phyloP scores from a whole-genome alignment of 2,888 invertebrate genomes.

The Polydrusus tereticollis region DNA sequence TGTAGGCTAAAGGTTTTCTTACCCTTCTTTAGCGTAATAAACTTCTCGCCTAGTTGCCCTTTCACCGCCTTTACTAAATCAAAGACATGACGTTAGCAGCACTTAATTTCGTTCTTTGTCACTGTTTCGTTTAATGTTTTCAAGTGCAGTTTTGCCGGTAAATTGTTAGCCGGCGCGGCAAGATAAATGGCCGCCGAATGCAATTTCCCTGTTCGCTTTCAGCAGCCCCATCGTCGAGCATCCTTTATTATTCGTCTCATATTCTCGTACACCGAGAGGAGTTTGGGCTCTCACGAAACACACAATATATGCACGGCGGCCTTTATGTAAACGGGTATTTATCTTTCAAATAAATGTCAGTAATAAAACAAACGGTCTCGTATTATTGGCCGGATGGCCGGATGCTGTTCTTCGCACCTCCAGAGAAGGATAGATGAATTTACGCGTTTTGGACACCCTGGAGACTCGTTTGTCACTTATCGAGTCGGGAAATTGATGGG shows the following conservation, averaged over 20 bases:
- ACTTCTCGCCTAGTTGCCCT: not conserved
- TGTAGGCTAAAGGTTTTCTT: too few species aligned
- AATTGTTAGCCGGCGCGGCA: slow-evolving; percentile 21
- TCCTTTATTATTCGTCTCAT: slow-evolving; percentile 27
- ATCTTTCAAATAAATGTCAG: slow-evolving; percentile 39
- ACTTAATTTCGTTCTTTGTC: slow-evolving; percentile 29
- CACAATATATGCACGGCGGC: slow-evolving; percentile 22
- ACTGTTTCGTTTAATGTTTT: slow-evolving; percentile 28
- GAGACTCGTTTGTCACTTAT: slow-evolving; percentile 28
- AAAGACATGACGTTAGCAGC: slow-evolving; percentile 16
- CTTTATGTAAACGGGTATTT: slow-evolving; percentile 38
- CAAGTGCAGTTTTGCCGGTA: slow-evolving; percentile 31
- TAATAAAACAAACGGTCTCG: slow-evolving; percentile 32
- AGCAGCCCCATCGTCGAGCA: slow-evolving; percentile 19
- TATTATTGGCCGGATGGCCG: slow-evolving; percentile 26
- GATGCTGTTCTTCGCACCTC: slow-evolving; percentile 28
- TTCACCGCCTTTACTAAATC: slow-evolving; percentile 14
- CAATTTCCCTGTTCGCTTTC: slow-evolving; percentile 24
- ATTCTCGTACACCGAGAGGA: not conserved
- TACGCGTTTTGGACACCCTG: slow-evolving; percentile 7
- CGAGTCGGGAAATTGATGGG: slow-evolving; percentile 6
- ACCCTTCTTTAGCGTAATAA: not conserved
- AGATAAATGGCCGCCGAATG: slow-evolving; percentile 31
- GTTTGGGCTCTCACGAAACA: slow-evolving; percentile 22
- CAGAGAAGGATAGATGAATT: slow-evolving; percentile 8